Evolutionary conservation across 2,113 vertebrate species (phyloP), one percentile per base, ranked within the genome.

Genomic region (Anoplopoma fimbria): DNA sequence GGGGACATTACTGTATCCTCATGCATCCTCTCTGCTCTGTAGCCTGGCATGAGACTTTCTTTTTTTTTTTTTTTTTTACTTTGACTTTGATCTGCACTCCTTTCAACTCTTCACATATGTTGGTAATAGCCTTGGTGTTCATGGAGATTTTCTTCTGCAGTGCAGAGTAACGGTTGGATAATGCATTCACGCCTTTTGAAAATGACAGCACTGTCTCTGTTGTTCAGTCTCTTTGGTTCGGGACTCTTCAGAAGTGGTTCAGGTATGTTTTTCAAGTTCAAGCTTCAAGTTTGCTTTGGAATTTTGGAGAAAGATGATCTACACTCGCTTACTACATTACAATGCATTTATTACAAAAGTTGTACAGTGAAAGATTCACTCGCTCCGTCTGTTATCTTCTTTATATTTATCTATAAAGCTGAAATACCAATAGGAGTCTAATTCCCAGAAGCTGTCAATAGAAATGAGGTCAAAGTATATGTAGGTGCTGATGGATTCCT

Each of bases 351-450:
- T 58, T 58, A 15, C 23, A 21, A 8, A 23, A 1, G 12, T 62
- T 58, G 27, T 21, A 47, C 21, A 9, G 21, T 40, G 25, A 89
- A 97, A 97, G 79, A 96, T 97, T 97, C 96, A 97, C 82, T 97
- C 96, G 1, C 4, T 19, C 33, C 36, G 23, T 45, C 13, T 51
- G 19, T 51, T 69, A 36, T 38, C 51, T n/a, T 47, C 23, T 31
- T 9, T 10, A 8, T 12, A 33, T 67, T 9, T 25, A 61, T 57
- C 45, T 57, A 45, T 21, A 67, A 69, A 71, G 15, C 9, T 14
- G 1, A 1, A 67, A 57, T 23, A 15, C 8, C 3, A 0, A 27
- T 2, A 53, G 49, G 7, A 53, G 21, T 10, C 9, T 6, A 51
- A 51, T 38, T 13, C 21, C 21, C 40, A 23, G 33, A 53, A n/a